Base-by-base conservation (phyloP, 2,797 vertebrate genomes). In the Scomberomorus guttatus region DNA sequence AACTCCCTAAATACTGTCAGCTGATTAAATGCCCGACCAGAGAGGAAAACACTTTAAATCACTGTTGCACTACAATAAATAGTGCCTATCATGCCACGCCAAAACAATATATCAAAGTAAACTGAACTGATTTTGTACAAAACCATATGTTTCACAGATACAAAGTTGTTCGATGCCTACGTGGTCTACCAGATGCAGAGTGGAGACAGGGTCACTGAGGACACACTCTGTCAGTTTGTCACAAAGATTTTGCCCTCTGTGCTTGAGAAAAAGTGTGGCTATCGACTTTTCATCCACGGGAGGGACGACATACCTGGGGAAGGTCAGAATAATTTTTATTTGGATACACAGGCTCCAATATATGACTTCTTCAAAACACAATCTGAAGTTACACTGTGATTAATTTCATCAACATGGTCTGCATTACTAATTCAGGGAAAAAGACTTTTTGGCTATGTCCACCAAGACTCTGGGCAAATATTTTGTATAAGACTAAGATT, bases 241-340 rank as follows among this genome's bases (percentile, higher is more conserved):
- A 90, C 92, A 18, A 87, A 93, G n/a, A 77, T 86, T 77, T 88
- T 97, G 70, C 95, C 96, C 4, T 87, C 92, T 0, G 93, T 97
- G 77, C 96, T 98, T 6, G 97, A 98, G 91, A 88, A 94, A 5
- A 92, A 95, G 81, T 97, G 89, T 48, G 95, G 96, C 70, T 97
- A 96, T 82, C 95, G 84, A 51, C 90, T 98, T 13, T 98, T 95
- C 77, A 96, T 98, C 89, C 94, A 94, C 1, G 97, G 96, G n/a
- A 94, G 97, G 91, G 97, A 98, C 27, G 87, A 96, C 73, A 83
- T 95, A 58, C 97, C 97, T 0, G 96, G 97, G 24, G 95, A 97
- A 96, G 97, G 97, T 97, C 84, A 81, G 63, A 18, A 20, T 54
- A 61, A n/a, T 56, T 1, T 32, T 55, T 50, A 50, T 50, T 17